phyloP scores from a whole-genome alignment of 1,140 invertebrate genomes.

The Leptinotarsa defecta region DNA sequence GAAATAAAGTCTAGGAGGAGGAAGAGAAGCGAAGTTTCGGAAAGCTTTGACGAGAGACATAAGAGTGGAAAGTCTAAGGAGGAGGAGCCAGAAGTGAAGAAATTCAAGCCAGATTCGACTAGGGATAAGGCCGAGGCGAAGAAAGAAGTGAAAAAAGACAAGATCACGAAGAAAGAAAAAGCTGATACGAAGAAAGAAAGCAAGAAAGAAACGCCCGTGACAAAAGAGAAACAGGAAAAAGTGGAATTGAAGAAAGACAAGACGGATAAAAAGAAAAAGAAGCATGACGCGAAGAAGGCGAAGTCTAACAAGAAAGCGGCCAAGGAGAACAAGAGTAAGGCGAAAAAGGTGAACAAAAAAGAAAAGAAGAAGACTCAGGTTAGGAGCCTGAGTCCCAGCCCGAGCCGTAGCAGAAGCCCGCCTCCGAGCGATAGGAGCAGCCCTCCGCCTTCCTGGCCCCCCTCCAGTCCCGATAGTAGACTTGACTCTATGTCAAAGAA shows the following conservation, averaged over 20 bases:
- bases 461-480: slow-evolving; percentile 44
- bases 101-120: slow-evolving; percentile 37
- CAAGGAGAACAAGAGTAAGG: slow-evolving; percentile 46
- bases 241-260: slow-evolving; percentile 52
- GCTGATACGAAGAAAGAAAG: slow-evolving; percentile 38
- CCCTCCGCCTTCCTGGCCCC: slow-evolving; percentile 41
- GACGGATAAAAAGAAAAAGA: slow-evolving; percentile 47
- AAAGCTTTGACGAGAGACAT: slow-evolving; percentile 10
- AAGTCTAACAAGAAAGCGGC: slow-evolving; percentile 24
- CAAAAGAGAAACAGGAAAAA: slow-evolving; percentile 5
- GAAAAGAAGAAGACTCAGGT: slow-evolving; percentile 45
- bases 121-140: slow-evolving; percentile 7
- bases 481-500: slow-evolving; percentile 38
- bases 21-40: slow-evolving; percentile 23
- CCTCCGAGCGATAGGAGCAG: slow-evolving; percentile 46
- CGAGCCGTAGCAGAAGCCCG: slow-evolving; percentile 57
- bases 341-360: slow-evolving; percentile 50
- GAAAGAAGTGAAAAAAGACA: slow-evolving; percentile 34
- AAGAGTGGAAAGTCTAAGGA: slow-evolving; percentile 50
- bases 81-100: slow-evolving; percentile 47
- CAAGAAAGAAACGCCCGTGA: slow-evolving; percentile 35
- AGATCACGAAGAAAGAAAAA: slow-evolving; percentile 30
- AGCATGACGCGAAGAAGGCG: slow-evolving; percentile 38
- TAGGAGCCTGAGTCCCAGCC: slow-evolving; percentile 40
- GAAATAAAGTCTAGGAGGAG: slow-evolving; percentile 23